Evolutionary conservation across 2,888 invertebrate genomes (phyloP), one percentile per base, ranked within the genome.

Genomic region (Timandra comae): DNA sequence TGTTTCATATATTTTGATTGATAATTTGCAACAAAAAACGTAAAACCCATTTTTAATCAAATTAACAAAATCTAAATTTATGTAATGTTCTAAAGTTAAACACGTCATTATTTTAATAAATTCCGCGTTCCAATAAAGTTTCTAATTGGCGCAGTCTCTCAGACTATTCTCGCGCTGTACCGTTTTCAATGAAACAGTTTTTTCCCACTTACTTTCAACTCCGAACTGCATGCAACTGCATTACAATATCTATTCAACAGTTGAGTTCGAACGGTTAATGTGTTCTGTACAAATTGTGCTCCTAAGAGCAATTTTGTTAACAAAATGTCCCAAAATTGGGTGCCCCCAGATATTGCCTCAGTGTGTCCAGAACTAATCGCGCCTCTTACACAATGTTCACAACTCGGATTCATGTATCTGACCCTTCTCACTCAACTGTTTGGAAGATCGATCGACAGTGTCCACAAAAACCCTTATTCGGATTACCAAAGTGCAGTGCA

Each of bases 321-420:
- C 16, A 63, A 40, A 52, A 74, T 73, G 74, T 43, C 68, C 2
- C 58, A 58, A 30, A 43, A 19, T 30, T 91, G 90, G 90, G 56
- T 76, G 27, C 90, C 90, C 3, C 88, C 87, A 1, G 84, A 91
- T 54, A 72, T 91, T 27, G 62, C 84, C 7, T 56, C 77, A 21
- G 69, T 88, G 9, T 91, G 91, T 53, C 59, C 76, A 0, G 82
- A 87, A 4, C 69, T 87, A 34, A 74, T 80, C 1, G 86, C 84
- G 2, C 76, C 88, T 0, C 38, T 81, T 5, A 88, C 90, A 0
- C 88, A 88, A 38, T 91, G 91, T 49, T 85, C 88, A 2, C 80
- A 88, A 9, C 75, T 87, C 0, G 87, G 88, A 1, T 85, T 87
- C 25, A 63, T 91, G 65, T 91, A 89, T 51, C 60, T 91, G 21